Evolutionary conservation across 1,140 invertebrate species (phyloP).

Genomic region (Lordiphosa clarofinis): DNA sequence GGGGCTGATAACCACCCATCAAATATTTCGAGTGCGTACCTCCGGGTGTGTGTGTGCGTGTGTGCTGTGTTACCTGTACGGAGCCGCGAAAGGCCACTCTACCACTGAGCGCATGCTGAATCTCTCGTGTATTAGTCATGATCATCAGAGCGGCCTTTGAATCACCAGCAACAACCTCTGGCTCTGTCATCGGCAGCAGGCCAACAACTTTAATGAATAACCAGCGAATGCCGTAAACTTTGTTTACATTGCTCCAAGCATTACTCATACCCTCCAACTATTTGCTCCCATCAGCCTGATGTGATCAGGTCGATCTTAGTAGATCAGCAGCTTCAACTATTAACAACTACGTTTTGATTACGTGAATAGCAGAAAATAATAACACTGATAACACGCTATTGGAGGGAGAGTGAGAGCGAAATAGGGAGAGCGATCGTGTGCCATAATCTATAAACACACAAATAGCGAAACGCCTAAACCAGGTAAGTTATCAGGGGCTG

Average conservation of each 20-base stretch:
- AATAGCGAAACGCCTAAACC: too few relatives aligned
- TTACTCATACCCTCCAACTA: conserved; percentile 35
- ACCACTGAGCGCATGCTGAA: conserved; percentile 27
- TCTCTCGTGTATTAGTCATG: conserved; percentile 63
- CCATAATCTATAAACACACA: not conserved
- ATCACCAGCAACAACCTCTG: conserved; percentile 35
- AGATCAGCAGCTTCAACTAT: not conserved
- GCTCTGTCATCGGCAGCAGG: conserved; percentile 14
- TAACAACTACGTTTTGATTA: conserved; percentile 31
- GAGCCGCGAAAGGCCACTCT: not conserved
- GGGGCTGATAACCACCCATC: too few relatives aligned
- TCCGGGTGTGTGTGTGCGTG: too few relatives aligned
- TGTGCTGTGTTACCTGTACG: too few relatives aligned
- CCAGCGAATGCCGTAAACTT: conserved; percentile 45
- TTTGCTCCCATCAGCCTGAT: too few relatives aligned
- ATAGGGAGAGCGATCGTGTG: not conserved
- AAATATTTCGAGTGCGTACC: too few relatives aligned
- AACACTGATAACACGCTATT: conserved; percentile 13
- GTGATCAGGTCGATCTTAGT: not conserved
- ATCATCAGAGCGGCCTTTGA: conserved; percentile 49
- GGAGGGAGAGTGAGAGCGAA: not conserved
- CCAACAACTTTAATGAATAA: conserved; percentile 27
- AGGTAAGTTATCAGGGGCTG: too few relatives aligned
- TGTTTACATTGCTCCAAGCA: conserved; percentile 59
- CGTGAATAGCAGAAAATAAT: conserved; percentile 41